These are phyloP conservation scores for Drosophila mimetica DNA, from an alignment of 2,888 invertebrate species.

Conservation along the genomic window DNA sequence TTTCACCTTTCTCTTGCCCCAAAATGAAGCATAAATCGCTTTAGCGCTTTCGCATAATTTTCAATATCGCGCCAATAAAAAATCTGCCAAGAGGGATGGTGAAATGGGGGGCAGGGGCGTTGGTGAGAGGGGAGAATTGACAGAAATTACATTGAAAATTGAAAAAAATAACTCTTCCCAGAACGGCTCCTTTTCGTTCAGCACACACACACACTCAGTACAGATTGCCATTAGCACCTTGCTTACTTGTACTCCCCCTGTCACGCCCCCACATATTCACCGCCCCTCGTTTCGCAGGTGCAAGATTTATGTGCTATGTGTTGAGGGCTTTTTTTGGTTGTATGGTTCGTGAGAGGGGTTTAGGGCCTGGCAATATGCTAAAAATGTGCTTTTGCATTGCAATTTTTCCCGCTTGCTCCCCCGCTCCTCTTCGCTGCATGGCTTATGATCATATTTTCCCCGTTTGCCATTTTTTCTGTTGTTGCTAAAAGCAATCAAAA, in stretches of 20 bases:
- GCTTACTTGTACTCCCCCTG: conserved; percentile 17
- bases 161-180: conserved; percentile 54
- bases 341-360: conserved; percentile 9
- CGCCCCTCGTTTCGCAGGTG: conserved; percentile 13
- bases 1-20: neutral
- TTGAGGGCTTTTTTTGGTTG: conserved; percentile 27
- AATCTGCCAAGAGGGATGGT: conserved; percentile 25
- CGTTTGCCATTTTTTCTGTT: conserved; percentile 42
- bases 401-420: conserved; percentile 50
- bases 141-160: conserved; percentile 76
- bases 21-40: conserved; percentile 67
- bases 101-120: neutral
- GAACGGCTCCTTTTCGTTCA: neutral
- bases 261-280: neutral
- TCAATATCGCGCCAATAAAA: conserved; percentile 77
- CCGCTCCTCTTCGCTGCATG: neutral
- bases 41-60: conserved; percentile 75
- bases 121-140: conserved; percentile 19
- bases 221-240: conserved; percentile 73
- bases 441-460: conserved; percentile 30
- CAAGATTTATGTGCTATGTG: conserved; percentile 74
- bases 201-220: conserved; percentile 58
- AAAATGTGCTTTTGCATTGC: conserved; percentile 58
- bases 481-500: conserved; percentile 58
- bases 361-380: conserved; percentile 67